These are phyloP conservation scores for Eciton burchellii DNA, from an alignment of 1,140 invertebrate genomes.

Conservation along the genomic window DNA sequence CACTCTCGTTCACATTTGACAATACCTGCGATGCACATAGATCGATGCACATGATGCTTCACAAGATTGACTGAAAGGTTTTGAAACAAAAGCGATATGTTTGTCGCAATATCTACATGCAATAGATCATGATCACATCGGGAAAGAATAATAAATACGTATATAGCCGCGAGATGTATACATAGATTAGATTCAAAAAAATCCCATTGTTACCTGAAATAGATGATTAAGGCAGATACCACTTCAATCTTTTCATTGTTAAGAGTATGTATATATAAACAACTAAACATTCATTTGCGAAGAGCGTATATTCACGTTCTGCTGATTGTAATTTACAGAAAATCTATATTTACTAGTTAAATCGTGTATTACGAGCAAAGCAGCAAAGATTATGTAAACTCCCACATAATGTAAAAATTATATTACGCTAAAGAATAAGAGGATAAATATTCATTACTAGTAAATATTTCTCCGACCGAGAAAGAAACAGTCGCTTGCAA, in stretches of 20 bases:
- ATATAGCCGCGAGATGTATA: neutral
- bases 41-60: conserved; percentile 30
- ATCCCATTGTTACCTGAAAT: neutral
- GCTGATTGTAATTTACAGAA: too few species aligned
- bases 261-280: too few species aligned
- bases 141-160: conserved; percentile 5
- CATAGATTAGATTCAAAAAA: neutral
- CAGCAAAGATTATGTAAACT: too few species aligned
- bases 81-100: conserved; percentile 45
- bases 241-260: neutral
- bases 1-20: conserved; percentile 14
- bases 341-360: too few species aligned
- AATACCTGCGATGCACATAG: conserved; percentile 36
- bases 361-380: too few species aligned
- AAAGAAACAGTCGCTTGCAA: too few species aligned
- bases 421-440: too few species aligned
- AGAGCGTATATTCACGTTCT: too few species aligned
- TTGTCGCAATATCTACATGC: conserved; percentile 42
- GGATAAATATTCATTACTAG: too few species aligned
- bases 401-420: too few species aligned
- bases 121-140: conserved; percentile 36
- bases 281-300: too few species aligned
- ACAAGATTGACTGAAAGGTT: conserved; percentile 30
- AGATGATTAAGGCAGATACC: neutral
- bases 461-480: too few species aligned